Evolutionary conservation across 2,888 invertebrate genomes (phyloP), one percentile per base, ranked within the genome.

Genomic region (Tetheella fluctuosa): DNA sequence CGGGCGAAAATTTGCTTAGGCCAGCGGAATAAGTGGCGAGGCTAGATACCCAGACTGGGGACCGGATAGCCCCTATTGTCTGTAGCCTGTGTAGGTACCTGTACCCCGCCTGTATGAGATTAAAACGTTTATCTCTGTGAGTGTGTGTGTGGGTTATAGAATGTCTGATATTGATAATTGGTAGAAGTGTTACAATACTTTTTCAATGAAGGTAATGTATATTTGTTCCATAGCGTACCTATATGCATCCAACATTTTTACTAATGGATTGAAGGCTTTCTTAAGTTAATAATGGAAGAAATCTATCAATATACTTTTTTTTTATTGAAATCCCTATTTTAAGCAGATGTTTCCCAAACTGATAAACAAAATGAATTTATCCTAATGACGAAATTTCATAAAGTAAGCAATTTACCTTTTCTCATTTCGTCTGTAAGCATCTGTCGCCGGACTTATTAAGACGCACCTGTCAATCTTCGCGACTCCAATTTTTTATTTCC

Each of bases 1-100:
- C 84, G 83, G 84, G 79, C 79, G 87, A 83, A 90, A 91, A 93
- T 93, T 93, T 93, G 93, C 93, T 93, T 93, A 93, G 93, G 93
- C 88, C 88, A 88, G 91, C 89, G 91, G 87, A 90, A 91, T 88
- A 89, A 91, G 91, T 89, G 90, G 83, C 77, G 80, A 75, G 71
- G 81, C 81, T 84, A 87, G 89, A 89, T 85, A 85, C 78, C 39
- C 80, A 81, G 85, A 76, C 80, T 48, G 48, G 70, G 79, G 79
- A 77, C 78, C 81, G 78, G 76, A 67, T 60, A 68, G 65, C 67
- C 69, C 77, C 74, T 68, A 7, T 48, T 48, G 48, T 48, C 48
- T 48, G 48, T 48, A 20, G 48, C 48, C 20, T 48, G 48, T 20
- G 20, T 17, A 48, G 23, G 17, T 55, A 55, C 61, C 74, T 77